phyloP scores from a whole-genome alignment of 2,888 invertebrate genomes.

The Lithodes maja region DNA sequence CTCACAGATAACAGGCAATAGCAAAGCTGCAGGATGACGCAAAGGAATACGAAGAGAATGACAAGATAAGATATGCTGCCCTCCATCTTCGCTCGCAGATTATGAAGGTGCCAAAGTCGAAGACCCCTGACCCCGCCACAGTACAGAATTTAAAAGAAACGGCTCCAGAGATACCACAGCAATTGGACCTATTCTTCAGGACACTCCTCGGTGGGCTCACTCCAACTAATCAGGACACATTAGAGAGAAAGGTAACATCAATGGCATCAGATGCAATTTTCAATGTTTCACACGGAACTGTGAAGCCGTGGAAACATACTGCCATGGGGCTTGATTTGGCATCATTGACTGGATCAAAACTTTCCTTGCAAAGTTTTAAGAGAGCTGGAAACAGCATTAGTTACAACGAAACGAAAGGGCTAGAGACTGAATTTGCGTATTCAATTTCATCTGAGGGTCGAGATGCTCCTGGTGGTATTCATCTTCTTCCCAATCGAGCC shows the following conservation, averaged over 20 bases:
- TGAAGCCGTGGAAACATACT: constrained; percentile 6
- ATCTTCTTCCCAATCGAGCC: neutral
- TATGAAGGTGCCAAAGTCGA: constrained; percentile 17
- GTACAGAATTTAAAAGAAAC: neutral
- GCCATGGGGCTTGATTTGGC: neutral
- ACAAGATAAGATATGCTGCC: constrained; percentile 22
- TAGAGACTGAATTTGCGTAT: neutral
- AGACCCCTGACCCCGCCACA: constrained; percentile 21
- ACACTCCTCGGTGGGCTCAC: too few relatives aligned
- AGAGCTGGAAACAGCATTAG: neutral
- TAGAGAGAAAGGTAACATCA: neutral
- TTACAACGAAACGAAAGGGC: neutral
- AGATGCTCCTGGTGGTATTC: neutral
- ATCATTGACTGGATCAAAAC: constrained; percentile 8
- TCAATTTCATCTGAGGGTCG: neutral
- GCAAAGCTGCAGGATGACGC: constrained; percentile 27
- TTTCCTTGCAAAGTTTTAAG: neutral
- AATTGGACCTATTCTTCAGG: too few relatives aligned
- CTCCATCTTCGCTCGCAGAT: constrained; percentile 32
- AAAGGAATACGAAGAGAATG: constrained; percentile 28
- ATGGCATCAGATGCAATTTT: constrained; percentile 14
- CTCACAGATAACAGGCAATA: constrained; percentile 14
- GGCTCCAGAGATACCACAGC: too few relatives aligned
- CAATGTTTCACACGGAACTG: neutral
- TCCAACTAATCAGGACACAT: too few relatives aligned